phyloP scores from a whole-genome alignment of 2,113 vertebrate genomes.

The Cinclus mexicanus region DNA sequence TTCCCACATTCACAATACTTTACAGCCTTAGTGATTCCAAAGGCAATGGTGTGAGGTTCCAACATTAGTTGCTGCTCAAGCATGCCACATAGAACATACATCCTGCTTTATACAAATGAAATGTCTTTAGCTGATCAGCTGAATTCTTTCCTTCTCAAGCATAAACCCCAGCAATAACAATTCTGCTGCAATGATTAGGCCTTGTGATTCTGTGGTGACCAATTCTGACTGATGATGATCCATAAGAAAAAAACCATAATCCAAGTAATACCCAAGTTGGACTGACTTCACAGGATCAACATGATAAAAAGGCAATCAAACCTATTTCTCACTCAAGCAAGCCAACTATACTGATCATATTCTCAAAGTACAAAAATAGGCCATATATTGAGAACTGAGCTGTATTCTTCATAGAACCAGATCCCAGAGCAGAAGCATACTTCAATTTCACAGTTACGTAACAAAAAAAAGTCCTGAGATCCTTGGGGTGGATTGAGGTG shows the following conservation, averaged over 20 bases:
- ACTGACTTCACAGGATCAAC: background rate
- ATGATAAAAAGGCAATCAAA: background rate
- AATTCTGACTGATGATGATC: background rate
- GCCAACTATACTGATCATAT: background rate
- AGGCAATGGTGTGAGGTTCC: background rate
- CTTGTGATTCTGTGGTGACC: background rate
- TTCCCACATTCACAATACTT: background rate
- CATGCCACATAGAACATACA: background rate
- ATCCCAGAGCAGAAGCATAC: background rate
- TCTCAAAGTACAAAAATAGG: background rate
- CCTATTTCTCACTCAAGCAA: background rate
- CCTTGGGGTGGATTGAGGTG: background rate
- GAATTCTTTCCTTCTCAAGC: background rate
- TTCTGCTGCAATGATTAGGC: background rate
- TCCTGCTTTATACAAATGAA: background rate
- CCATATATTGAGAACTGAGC: background rate
- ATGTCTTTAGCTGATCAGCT: background rate
- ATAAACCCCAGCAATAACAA: background rate
- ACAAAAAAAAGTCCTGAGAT: background rate
- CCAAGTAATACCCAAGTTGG: background rate
- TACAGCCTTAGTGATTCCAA: background rate
- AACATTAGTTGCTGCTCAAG: background rate
- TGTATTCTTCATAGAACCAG: background rate
- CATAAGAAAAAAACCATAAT: background rate
- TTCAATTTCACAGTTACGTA: background rate